Percentiles rank a stretch among this genome's conserved stretches.
Evolutionary conservation across 1,140 invertebrate genomes (phyloP).

Genomic region (Panonychus citri): DNA sequence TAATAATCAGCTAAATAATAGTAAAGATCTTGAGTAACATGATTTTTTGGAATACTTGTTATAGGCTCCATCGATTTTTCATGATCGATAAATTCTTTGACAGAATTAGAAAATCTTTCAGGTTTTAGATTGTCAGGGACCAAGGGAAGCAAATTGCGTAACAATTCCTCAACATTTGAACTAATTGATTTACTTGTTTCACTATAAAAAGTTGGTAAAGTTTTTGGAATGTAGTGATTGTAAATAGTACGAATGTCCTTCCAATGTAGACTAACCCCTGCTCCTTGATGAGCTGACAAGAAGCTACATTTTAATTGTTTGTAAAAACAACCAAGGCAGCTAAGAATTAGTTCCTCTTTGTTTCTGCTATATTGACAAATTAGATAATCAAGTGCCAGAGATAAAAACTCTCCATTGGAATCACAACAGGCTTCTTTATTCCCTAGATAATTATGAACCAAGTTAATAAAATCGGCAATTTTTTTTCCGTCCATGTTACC

Average conservation of each 20-base stretch:
- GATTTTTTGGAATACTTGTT: too few species aligned
- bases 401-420: conserved; percentile 7
- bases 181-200: conserved; percentile 6
- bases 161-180: conserved; percentile 35
- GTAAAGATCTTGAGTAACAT: too few species aligned
- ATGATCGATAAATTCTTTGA: too few species aligned
- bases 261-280: conserved; percentile 37
- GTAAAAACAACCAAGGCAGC: conserved; percentile 8
- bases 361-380: neutral
- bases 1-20: too few species aligned
- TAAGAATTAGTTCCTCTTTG: conserved; percentile 2
- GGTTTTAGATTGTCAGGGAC: too few species aligned
- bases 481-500: neutral
- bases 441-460: conserved; percentile 6
- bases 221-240: conserved; percentile 52
- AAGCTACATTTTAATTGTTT: conserved; percentile 1
- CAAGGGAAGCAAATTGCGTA: too few species aligned
- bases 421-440: conserved; percentile 4
- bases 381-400: neutral
- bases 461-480: conserved; percentile 3
- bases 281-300: neutral
- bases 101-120: too few species aligned
- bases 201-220: conserved; percentile 59
- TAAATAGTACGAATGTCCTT: conserved; percentile 47
- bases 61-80: too few species aligned